phyloP scores from a whole-genome alignment of 2,888 invertebrate genomes.

The Gastrophysa polygoni region DNA sequence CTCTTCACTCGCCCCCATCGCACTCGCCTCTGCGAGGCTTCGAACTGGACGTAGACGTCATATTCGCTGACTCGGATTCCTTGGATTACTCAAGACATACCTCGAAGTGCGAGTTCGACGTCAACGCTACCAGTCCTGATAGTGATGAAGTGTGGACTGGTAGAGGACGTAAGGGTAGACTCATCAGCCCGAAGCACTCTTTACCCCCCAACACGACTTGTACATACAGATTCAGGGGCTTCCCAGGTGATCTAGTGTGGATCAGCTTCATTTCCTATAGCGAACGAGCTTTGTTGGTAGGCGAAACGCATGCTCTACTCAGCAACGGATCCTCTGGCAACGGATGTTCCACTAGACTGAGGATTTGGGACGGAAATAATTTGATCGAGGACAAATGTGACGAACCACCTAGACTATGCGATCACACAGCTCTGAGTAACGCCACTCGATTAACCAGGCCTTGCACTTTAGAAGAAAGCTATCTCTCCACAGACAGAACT shows the following conservation, averaged over 20 bases:
- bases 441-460: constrained; percentile 78
- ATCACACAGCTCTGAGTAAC: constrained; percentile 77
- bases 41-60: constrained; percentile 85
- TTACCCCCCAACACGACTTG: constrained; percentile 86
- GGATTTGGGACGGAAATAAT: constrained; percentile 76
- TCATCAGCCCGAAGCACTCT: constrained; percentile 82
- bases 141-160: constrained; percentile 64
- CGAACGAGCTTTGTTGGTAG: constrained; percentile 73
- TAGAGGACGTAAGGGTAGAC: constrained; percentile 71
- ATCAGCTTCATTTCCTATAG: constrained; percentile 86
- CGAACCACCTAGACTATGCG: constrained; percentile 80
- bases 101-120: constrained; percentile 72
- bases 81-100: constrained; percentile 76
- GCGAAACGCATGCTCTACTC: constrained; percentile 54
- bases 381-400: constrained; percentile 76
- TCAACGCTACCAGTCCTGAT: constrained; percentile 74
- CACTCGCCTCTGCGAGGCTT: constrained; percentile 78
- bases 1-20: constrained; percentile 68
- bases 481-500: constrained; percentile 65
- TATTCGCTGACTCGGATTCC: constrained; percentile 87
- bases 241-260: constrained; percentile 82
- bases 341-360: constrained; percentile 72
- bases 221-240: constrained; percentile 83
- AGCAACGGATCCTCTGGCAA: constrained; percentile 51
- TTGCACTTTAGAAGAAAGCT: constrained; percentile 80